phyloP scores from a whole-genome alignment of 2,797 vertebrate genomes.

The Myotis myotis region DNA sequence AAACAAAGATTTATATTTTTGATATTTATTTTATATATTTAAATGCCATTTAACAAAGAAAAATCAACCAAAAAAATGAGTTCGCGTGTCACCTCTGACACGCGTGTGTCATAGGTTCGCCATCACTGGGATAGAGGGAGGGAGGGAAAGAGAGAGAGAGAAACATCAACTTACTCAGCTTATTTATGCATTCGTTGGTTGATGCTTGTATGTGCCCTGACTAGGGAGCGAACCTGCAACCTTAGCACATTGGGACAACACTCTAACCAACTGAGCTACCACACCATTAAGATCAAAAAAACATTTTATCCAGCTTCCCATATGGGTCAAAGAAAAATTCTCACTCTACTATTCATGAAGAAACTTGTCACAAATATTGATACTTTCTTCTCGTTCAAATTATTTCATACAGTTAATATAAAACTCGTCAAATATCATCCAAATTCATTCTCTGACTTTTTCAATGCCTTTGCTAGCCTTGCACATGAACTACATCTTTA shows the following conservation, averaged over 20 bases:
- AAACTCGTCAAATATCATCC: not conserved
- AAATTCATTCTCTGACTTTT: not conserved
- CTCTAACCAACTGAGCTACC: not conserved
- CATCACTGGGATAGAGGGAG: too few species aligned
- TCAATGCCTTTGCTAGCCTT: not conserved
- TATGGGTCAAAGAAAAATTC: not conserved
- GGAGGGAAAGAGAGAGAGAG: fast-evolving
- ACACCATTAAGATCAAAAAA: not conserved
- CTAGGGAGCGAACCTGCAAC: not conserved
- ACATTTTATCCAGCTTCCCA: not conserved
- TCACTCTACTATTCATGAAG: not conserved
- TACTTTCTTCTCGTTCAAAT: not conserved
- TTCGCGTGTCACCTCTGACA: too few species aligned
- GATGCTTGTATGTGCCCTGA: not conserved
- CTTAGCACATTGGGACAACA: not conserved
- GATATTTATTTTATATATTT: too few species aligned
- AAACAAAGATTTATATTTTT: too few species aligned
- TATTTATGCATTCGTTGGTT: not conserved
- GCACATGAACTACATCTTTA: not conserved
- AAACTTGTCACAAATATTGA: not conserved
- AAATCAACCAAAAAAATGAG: too few species aligned
- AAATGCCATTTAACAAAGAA: too few species aligned
- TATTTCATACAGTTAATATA: not conserved
- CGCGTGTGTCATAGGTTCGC: too few species aligned
- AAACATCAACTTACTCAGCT: not conserved